Base-by-base conservation (phyloP, 2,113 vertebrate species). In the Pundamilia nyererei region DNA sequence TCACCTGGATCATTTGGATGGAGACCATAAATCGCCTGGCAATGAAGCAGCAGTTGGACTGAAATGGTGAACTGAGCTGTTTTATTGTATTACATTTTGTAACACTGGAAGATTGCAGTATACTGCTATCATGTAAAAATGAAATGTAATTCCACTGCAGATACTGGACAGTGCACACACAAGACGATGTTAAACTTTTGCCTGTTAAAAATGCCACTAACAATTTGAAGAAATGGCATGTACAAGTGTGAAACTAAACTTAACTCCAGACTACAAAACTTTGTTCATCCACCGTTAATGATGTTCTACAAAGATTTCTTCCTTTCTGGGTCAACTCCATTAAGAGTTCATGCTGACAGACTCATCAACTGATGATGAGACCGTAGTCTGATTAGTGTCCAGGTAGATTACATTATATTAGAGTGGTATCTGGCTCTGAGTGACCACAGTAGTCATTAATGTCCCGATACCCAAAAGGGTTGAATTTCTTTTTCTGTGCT, bases 381-480 rank as follows among this genome's bases (percentile, higher is more conserved):
- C 70, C 3, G n/a, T 33, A 49, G 87, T 89, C 83, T 94, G 93
- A 94, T 93, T 90, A 89, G 89, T 85, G 89, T 89, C 91, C 91
- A 93, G 89, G 89, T 94, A 94, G 88, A 89, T 81, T 92, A 89
- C 35, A 82, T 90, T 87, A 87, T 80, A 92, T 90, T 89, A 84
- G 45, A 82, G 31, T 24, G 26, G 83, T 85, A 86, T 89, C 62
- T 87, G 33, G 85, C 68, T 83, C 83, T 29, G 49, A 87, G 72
- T 93, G 94, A 90, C 94, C 92, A 55, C 89, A 92, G 84, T 90
- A 89, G 89, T 94, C 87, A 94, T 94, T 94, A 95, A 84, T 91
- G 89, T 89, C 79, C 79, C 8, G 70, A 89, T 92, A 70, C 94
- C 94, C 93, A 90, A 80, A 77, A 92, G 94, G 94, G 87, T 81